Percentiles rank a stretch among this genome's conserved stretches.
These are phyloP conservation scores for Aspidiotus rigidus DNA, from an alignment of 2,888 invertebrate genomes.

Conservation along the genomic window DNA sequence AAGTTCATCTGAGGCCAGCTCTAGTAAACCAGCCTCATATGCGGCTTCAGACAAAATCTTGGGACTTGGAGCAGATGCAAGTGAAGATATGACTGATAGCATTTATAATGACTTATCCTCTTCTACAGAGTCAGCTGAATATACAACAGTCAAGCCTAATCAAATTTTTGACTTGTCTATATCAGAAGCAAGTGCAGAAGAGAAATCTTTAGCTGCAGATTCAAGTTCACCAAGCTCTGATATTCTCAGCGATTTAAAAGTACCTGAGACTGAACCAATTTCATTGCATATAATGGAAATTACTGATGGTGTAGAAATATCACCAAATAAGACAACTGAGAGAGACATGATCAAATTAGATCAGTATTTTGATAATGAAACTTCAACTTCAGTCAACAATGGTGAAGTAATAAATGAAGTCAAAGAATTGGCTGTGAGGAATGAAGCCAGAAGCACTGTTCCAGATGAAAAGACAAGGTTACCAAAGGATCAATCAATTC, in stretches of 20 bases:
- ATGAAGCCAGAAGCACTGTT: too few species aligned
- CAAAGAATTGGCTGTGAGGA: too few species aligned
- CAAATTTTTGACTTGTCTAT: not conserved
- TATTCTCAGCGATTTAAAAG: not conserved
- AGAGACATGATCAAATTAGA: too few species aligned
- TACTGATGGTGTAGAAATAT: too few species aligned
- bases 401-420: too few species aligned
- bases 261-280: not conserved
- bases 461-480: too few species aligned
- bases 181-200: not conserved
- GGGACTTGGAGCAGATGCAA: not conserved
- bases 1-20: not conserved
- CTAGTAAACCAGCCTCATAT: not conserved
- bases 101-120: slow-evolving; percentile 22
- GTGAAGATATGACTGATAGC: slow-evolving; percentile 13
- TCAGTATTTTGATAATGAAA: too few species aligned
- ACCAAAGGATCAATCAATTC: too few species aligned
- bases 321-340: too few species aligned
- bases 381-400: too few species aligned
- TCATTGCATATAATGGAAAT: too few species aligned
- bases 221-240: not conserved
- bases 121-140: slow-evolving; percentile 2
- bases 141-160: not conserved
- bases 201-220: not conserved
- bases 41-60: not conserved